Evolutionary conservation across 2,888 invertebrate genomes (phyloP).

Genomic region (Eupithecia inturbata): DNA sequence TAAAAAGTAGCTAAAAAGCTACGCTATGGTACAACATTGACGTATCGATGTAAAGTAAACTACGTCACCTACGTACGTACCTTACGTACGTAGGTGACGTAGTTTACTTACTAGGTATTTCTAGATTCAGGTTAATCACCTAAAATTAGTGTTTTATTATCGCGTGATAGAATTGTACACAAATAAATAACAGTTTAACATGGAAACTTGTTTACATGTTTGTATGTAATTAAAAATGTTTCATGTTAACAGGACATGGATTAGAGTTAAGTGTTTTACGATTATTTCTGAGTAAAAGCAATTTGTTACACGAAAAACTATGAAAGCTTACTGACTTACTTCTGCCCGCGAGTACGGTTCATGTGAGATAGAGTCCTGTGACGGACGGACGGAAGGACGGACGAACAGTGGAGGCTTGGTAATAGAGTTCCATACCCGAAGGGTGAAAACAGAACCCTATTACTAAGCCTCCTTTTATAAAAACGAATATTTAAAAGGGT

Average conservation of each 20-base stretch:
- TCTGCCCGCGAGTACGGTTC: not conserved
- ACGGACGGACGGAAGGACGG: too few relatives aligned
- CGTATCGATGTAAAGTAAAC: not conserved
- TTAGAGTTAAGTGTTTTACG: not conserved
- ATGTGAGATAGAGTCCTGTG: too few relatives aligned
- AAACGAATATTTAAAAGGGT: too few relatives aligned
- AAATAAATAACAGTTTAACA: conserved; percentile 6
- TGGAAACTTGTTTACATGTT: conserved; percentile 12
- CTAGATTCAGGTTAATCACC: conserved; percentile 7
- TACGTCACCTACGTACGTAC: too few relatives aligned
- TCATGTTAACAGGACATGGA: conserved; percentile 1
- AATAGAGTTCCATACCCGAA: too few relatives aligned
- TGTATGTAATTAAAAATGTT: conserved; percentile 9
- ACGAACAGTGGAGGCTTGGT: too few relatives aligned
- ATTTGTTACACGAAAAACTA: not conserved
- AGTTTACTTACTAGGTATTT: not conserved
- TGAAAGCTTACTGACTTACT: not conserved
- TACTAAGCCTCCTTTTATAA: too few relatives aligned
- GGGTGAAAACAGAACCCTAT: too few relatives aligned
- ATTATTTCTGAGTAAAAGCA: conserved; percentile 1
- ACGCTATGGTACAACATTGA: not conserved
- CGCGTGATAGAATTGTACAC: conserved; percentile 10
- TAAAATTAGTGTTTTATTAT: conserved; percentile 9
- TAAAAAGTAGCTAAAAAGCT: too few relatives aligned
- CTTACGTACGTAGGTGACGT: too few relatives aligned